phyloP scores from a whole-genome alignment of 2,797 vertebrate species.

The Coregonus ussuriensis region DNA sequence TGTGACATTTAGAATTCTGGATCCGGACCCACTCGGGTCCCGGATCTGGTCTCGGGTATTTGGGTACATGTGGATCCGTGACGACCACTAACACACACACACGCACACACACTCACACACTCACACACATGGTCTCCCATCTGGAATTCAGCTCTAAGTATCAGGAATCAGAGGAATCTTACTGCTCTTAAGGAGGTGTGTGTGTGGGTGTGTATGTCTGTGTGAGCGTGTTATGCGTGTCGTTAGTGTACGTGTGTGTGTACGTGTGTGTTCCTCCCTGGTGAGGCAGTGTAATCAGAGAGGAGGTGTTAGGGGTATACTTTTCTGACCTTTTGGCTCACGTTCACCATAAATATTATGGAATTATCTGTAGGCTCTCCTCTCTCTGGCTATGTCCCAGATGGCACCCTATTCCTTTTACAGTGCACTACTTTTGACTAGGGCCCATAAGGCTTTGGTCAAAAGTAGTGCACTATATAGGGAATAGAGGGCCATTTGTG shows the following conservation, averaged over 20 bases:
- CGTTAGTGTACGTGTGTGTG: constrained; percentile 15
- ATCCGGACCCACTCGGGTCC: too few species aligned
- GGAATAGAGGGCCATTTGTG: not conserved
- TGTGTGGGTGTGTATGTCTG: not conserved
- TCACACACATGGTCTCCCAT: not conserved
- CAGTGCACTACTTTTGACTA: not conserved
- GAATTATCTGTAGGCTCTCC: constrained; percentile 41
- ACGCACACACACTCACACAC: not conserved
- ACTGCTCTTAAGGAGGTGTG: not conserved
- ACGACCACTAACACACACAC: not conserved
- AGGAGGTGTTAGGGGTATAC: constrained; percentile 50
- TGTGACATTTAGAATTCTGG: too few species aligned
- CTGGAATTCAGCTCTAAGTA: constrained; percentile 3
- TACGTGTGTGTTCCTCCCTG: constrained; percentile 18
- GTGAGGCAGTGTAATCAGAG: constrained; percentile 43
- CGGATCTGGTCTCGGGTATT: too few species aligned
- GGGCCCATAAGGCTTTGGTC: not conserved
- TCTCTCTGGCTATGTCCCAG: not conserved
- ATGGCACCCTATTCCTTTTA: not conserved
- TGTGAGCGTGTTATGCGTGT: not conserved
- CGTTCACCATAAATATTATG: constrained; percentile 60
- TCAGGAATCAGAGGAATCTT: not conserved
- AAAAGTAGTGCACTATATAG: not conserved
- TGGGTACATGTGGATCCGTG: too few species aligned
- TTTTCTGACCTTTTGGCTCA: constrained; percentile 51